Evolutionary conservation across 2,113 vertebrate genomes (phyloP).

Genomic region (Amphiprion ocellaris): DNA sequence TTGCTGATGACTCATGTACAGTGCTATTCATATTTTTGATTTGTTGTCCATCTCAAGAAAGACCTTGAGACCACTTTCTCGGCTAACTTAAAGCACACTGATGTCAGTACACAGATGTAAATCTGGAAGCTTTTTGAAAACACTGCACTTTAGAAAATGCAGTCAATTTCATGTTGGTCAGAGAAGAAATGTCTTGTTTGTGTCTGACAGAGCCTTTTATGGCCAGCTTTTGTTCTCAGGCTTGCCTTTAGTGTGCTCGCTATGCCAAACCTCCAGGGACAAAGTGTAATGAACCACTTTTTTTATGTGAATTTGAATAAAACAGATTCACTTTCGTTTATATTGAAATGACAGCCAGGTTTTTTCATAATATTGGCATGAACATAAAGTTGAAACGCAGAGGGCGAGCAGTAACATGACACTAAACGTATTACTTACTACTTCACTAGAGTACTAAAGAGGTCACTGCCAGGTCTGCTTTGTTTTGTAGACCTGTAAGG

Average conservation of each 20-base stretch:
- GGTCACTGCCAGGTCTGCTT: neutral
- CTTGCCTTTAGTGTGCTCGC: neutral
- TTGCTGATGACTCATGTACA: constrained; percentile 19
- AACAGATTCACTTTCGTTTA: neutral
- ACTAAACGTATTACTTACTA: neutral
- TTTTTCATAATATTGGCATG: neutral
- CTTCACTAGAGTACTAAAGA: neutral
- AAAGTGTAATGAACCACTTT: neutral
- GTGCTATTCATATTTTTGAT: neutral
- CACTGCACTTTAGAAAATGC: too few species aligned
- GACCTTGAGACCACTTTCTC: neutral
- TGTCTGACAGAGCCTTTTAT: too few species aligned
- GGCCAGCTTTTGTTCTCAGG: too few species aligned
- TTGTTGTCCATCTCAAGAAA: constrained; percentile 1
- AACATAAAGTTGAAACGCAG: neutral
- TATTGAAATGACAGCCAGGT: neutral
- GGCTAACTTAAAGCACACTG: neutral
- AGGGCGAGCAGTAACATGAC: neutral
- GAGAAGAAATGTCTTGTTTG: neutral
- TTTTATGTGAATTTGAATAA: neutral
- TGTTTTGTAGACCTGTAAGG: neutral
- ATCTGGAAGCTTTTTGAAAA: neutral
- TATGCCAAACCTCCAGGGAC: neutral
- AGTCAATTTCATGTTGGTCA: too few species aligned
- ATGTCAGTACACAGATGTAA: neutral